Base-by-base conservation (phyloP, 2,888 invertebrate genomes). In the Pachycephus smyrnensis region DNA sequence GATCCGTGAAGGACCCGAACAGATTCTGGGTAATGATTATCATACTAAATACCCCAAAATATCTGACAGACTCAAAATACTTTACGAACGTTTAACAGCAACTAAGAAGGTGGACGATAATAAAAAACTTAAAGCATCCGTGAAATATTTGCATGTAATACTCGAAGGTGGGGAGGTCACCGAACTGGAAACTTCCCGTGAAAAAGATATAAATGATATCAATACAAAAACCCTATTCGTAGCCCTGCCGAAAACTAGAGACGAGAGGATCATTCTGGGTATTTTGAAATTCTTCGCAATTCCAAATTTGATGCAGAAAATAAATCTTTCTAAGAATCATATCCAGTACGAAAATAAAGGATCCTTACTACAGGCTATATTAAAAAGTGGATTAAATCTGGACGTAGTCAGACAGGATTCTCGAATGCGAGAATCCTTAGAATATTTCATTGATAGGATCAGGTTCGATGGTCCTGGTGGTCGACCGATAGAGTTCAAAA, bases 311-410 rank as follows among this genome's bases (percentile, higher is more conserved):
- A 30, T 81, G 30, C 75, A 32, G 4, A 40, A 69, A 69, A 36
- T 81, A 30, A 37, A 71, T 9, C 37, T 77, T 37, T 33, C 74
- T 4, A 77, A 32, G 68, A 40, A 81, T 33, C 79, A 79, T 23
- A 76, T 75, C 15, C 76, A 81, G 32, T 81, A 81, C 36, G 32
- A 23, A 30, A 79, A 77, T 35, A 81, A 81, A 74, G 73, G 76
- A 36, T 69, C 33, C 3, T 77, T 81, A 11, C 69, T 81, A 37
- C 71, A 69, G n/a, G 76, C 76, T 0, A 73, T 80, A 31, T 12
- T 80, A 30, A 68, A 77, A 33, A n/a, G 69, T 73, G 80, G 80
- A 40, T 75, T 71, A 37, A 68, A 32, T 11, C n/a, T 80, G 12
- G 36, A 69, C 36, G 76, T 73, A 33, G 80, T 80, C 40, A 76